Evolutionary conservation across 2,888 invertebrate species (phyloP), one percentile per base, ranked within the genome.

Genomic region (Orchestes rusci): DNA sequence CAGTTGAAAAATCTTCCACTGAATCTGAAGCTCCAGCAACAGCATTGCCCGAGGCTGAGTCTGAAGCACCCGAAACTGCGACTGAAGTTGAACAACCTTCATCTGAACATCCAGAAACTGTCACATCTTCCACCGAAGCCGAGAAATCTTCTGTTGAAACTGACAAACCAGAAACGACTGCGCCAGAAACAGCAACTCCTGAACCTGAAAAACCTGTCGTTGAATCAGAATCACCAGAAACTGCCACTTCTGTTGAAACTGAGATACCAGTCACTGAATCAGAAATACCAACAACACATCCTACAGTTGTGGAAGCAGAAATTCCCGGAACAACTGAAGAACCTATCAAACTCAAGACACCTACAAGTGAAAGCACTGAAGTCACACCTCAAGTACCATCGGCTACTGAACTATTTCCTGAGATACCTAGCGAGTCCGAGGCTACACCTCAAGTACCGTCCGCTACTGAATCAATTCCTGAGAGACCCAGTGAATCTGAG

Each of bases 211-310:
- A 23, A 23, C 5, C 23, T 23, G 23, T 10, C 10, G 23, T 7
- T 7, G 23, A 23, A 23, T 10, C 5, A 23, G 7, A 39, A 43
- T 4, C 16, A n/a, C 2, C 28, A 28, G 50, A 56, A 38, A 43
- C 43, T 44, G 51, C 51, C 39, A 27, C 52, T 42, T 49, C 52
- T 43, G 39, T 29, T 43, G 39, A 41, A 50, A 50, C 56, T 39
- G 40, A 48, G 27, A 19, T 35, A 42, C 30, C 40, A 7, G 2
- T 38, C 27, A 5, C 50, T 20, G 30, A 29, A 20, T 33, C 28
- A 23, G 34, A 51, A 37, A 28, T 33, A 20, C 46, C 47, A 31
- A 29, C 44, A 43, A 42, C 33, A 36, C 29, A 44, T 4, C 35
- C 45, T 31, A 35, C 44, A 23, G 12, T 29, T 30, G 19, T 15